A percentile compares a stretch with the other conserved stretches of the same genome.
phyloP scores from a whole-genome alignment of 2,888 invertebrate genomes.

The Darwinula stevensoni region DNA sequence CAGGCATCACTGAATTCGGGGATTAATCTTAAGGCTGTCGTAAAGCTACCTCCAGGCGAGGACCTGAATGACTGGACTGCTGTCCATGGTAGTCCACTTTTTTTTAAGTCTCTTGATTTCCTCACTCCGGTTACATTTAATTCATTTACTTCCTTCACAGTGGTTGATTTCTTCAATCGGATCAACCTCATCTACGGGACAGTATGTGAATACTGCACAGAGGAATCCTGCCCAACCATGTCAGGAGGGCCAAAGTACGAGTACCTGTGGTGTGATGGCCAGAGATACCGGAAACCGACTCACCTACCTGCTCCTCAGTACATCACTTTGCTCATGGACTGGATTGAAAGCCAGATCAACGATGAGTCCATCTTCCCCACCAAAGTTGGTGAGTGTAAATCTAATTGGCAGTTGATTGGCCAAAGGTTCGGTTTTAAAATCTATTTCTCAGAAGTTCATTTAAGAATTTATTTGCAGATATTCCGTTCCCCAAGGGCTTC shows the following conservation, averaged over 20 bases:
- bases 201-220: conserved; percentile 52
- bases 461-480: conserved; percentile 23
- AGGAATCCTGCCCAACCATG: conserved; percentile 59
- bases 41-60: conserved; percentile 50
- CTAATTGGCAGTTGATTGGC: too few relatives aligned
- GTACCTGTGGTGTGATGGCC: conserved; percentile 68
- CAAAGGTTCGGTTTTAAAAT: conserved; percentile 1
- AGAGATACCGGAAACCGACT: conserved; percentile 40
- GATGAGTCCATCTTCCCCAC: conserved; percentile 59
- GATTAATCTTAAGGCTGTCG: conserved; percentile 46
- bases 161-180: conserved; percentile 77
- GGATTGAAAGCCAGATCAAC: conserved; percentile 70
- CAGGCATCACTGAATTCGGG: conserved; percentile 69
- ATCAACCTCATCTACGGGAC: conserved; percentile 76
- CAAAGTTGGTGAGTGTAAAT: conserved; percentile 26
- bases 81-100: conserved; percentile 36
- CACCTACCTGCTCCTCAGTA: conserved; percentile 54
- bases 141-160: conserved; percentile 23
- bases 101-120: not conserved
- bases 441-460: conserved; percentile 4
- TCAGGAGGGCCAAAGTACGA: conserved; percentile 63
- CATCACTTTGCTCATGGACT: conserved; percentile 55
- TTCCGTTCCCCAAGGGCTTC: conserved; percentile 64
- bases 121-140: not conserved
- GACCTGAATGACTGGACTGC: conserved; percentile 72